These are phyloP conservation scores for Mimumesa dahlbomi DNA, from an alignment of 2,888 invertebrate genomes.

Conservation along the genomic window DNA sequence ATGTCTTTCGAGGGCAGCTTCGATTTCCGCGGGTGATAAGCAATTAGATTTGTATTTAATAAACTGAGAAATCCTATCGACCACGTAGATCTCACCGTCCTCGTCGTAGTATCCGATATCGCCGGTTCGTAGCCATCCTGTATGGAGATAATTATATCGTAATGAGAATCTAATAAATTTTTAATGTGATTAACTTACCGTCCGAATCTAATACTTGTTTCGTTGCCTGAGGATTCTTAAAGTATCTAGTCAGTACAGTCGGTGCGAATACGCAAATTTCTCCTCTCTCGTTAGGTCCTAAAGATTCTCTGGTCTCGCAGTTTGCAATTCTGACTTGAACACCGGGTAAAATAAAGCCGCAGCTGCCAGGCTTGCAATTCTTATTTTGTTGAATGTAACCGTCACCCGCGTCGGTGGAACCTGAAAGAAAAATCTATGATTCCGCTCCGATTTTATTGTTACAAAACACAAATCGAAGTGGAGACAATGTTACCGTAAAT, in stretches of 20 bases:
- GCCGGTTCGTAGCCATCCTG: conserved; percentile 12
- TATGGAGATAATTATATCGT: not conserved
- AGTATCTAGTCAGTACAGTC: conserved; percentile 81
- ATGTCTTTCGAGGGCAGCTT: conserved; percentile 9
- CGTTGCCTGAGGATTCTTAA: conserved; percentile 82
- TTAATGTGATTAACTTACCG: conserved; percentile 67
- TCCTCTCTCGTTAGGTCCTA: conserved; percentile 12
- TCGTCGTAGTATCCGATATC: conserved; percentile 21
- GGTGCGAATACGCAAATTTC: conserved; percentile 39
- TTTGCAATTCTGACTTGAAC: conserved; percentile 3
- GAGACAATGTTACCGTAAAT: conserved; percentile 16
- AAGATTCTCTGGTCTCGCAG: not conserved
- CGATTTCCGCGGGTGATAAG: conserved; percentile 14
- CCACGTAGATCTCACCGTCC: conserved; percentile 3
- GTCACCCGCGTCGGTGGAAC: conserved; percentile 15
- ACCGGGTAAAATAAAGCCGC: not conserved
- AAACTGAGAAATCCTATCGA: conserved; percentile 20
- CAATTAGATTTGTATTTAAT: conserved; percentile 8
- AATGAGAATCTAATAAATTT: not conserved
- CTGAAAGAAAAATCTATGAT: not conserved
- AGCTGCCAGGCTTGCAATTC: conserved; percentile 1
- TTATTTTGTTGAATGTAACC: not conserved
- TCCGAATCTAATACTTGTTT: conserved; percentile 80
- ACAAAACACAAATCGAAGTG: too few species aligned
- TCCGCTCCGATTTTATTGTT: too few species aligned